Base-by-base conservation (phyloP, 2,797 vertebrate species). In the Poecilia picta region DNA sequence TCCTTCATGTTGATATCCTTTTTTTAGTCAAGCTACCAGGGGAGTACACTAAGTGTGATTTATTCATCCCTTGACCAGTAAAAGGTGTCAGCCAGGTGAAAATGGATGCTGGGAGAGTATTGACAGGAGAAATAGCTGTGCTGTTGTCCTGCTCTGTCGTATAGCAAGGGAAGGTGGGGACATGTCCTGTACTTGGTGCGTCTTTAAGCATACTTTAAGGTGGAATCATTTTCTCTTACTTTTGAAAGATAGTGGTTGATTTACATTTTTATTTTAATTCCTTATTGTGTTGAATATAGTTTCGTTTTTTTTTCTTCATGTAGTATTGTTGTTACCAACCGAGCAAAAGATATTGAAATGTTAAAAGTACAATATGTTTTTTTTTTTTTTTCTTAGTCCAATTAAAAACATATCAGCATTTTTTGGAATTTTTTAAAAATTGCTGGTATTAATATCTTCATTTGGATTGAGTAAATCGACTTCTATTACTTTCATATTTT, bases 41-140 rank as follows among this genome's bases (percentile, higher is more conserved):
- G 97, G 97, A 98, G 96, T 95, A 96, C 91, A 95, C 94, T 95
- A 96, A 95, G 96, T 97, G 96, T 99, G 98, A 98, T 98, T 98
- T 97, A 98, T 98, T 98, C 97, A 96, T 97, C 96, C 96, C 96
- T 89, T 94, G 96, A 95, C 95, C 94, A 94, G 95, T 94, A 95
- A 97, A 97, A 97, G 96, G 95, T 97, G 97, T 97, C 95, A 94
- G 95, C 95, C 94, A 96, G 96, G 96, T 97, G 95, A 97, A 97
- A 97, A 97, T 95, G 94, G 95, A 97, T 96, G 95, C 94, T 93
- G 53, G 25, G 91, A 89, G 92, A 83, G 93, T 94, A 95, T 93
- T 95, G 95, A 96, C 96, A 95, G 94, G 92, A 96, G 95, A 96
- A 96, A 95, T 92, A 93, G 93, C 88, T 82, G 85, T 59, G 89